Percentiles rank a stretch among this genome's conserved stretches.
These are phyloP conservation scores for Drosophila kohkoa DNA, from an alignment of 1,140 invertebrate genomes.

Conservation along the genomic window DNA sequence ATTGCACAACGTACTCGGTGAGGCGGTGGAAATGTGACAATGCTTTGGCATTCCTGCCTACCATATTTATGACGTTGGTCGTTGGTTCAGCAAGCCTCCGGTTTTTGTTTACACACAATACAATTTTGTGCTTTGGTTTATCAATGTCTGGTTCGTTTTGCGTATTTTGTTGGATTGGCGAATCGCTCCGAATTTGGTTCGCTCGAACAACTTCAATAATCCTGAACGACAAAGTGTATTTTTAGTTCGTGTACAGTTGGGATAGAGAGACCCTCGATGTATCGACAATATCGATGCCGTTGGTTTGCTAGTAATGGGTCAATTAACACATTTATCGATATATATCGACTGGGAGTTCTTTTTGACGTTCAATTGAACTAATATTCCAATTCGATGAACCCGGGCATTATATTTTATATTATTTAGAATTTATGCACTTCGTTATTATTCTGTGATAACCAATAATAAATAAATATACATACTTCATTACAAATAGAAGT, in stretches of 20 bases:
- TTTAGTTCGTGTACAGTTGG: constrained; percentile 36
- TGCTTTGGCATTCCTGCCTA: constrained; percentile 72
- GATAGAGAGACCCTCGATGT: constrained; percentile 1
- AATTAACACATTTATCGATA: no score
- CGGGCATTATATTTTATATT: no score
- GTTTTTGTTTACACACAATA: constrained; percentile 23
- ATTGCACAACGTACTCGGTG: constrained; percentile 73
- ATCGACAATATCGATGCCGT: background rate
- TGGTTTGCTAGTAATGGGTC: no score
- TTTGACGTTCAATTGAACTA: no score
- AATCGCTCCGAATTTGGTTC: constrained; percentile 30
- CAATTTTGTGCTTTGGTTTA: constrained; percentile 31
- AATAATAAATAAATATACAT: no score
- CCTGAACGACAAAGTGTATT: constrained; percentile 28
- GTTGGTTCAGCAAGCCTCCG: background rate
- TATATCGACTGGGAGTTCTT: no score
- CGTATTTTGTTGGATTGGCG: constrained; percentile 18
- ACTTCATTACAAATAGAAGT: no score
- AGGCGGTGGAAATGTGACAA: constrained; percentile 70
- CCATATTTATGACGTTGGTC: constrained; percentile 49
- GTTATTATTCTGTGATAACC: no score
- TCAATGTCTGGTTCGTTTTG: constrained; percentile 43
- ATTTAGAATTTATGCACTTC: no score
- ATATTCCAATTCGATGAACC: no score
- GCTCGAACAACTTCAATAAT: constrained; percentile 28